A percentile compares a stretch with the other conserved stretches of the same genome.
These are phyloP conservation scores for Buathra laborator DNA, from an alignment of 2,888 invertebrate species.

Conservation along the genomic window DNA sequence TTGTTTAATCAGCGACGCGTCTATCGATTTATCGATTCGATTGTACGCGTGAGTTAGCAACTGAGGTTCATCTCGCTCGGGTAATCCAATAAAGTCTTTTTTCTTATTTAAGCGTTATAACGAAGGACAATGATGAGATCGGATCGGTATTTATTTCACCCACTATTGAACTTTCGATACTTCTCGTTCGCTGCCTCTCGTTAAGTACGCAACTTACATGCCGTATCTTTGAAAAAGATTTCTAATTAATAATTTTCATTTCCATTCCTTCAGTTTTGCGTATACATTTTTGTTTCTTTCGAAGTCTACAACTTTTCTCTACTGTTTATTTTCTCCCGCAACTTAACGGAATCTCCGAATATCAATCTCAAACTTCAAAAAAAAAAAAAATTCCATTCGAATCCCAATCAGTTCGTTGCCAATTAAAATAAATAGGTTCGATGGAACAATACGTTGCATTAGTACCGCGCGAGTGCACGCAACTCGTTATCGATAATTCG, in stretches of 20 bases:
- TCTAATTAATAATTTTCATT: no score
- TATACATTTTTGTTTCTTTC: no score
- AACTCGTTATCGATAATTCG: background rate
- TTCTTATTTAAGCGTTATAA: slow-evolving; percentile 15
- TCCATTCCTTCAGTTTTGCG: no score
- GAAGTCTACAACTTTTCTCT: no score
- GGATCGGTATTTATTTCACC: background rate
- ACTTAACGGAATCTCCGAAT: background rate
- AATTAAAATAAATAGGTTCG: slow-evolving; percentile 41
- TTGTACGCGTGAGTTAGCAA: slow-evolving; percentile 45
- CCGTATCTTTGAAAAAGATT: no score
- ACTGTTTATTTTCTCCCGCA: no score
- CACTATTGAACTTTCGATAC: slow-evolving; percentile 1
- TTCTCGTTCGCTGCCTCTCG: no score
- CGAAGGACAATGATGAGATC: slow-evolving; percentile 21
- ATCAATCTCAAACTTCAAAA: background rate
- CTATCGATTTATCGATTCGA: slow-evolving; percentile 54
- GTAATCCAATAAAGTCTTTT: slow-evolving; percentile 7
- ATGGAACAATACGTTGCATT: background rate
- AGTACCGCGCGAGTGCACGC: no score
- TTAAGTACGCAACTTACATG: no score
- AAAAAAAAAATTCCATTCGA: background rate
- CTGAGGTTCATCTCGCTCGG: slow-evolving; percentile 27
- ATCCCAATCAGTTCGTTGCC: slow-evolving; percentile 21
- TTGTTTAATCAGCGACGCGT: background rate